Base-by-base conservation (phyloP, 2,888 invertebrate genomes). In the Drosophila emarginata region DNA sequence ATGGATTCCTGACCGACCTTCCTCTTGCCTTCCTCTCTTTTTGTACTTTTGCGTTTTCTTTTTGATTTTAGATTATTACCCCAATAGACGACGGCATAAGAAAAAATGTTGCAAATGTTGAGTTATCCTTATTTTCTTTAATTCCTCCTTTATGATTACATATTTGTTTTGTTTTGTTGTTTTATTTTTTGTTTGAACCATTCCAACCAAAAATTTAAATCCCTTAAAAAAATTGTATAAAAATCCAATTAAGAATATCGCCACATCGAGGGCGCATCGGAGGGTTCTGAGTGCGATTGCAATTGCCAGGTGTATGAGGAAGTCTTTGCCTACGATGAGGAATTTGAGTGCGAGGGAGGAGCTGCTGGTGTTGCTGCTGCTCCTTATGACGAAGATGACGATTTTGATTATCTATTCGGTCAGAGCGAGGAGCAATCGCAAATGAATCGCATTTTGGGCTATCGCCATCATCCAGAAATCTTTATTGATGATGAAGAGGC, bases 21-120 rank as follows among this genome's bases (percentile, higher is more conserved):
- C 45, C 67, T 56, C 63, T 64, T 72, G 45, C 71, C 32, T 64
- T 57, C 54, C 15, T 61, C 45, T 23, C 59, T 76, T 21, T 76
- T 65, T 56, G 39, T 50, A 61, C 61, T 74, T 58, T 39, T 40
- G 9, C 32, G 32, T 61, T 56, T 57, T 2, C 45, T 15, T 54
- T 52, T 54, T 77, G 64, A 77, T 74, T 89, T 80, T 90, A 90
- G 90, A 90, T 85, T 90, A 90, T 87, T 90, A 80, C 72, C 90
- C 90, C 66, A 90, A 90, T 90, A 90, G 90, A 85, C 74, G 90
- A 85, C 72, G 90, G 78, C 81, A 83, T 79, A 90, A 90, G 74
- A 87, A 86, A 72, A 80, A 78, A 75, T 86, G 84, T 87, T 86
- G 80, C 89, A 90, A 90, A 88, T 89, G 74, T 88, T 89, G 73